Percentiles rank a stretch among this genome's conserved stretches.
These are phyloP conservation scores for Baryphthengus martii DNA, from an alignment of 2,113 vertebrate species.

Conservation along the genomic window DNA sequence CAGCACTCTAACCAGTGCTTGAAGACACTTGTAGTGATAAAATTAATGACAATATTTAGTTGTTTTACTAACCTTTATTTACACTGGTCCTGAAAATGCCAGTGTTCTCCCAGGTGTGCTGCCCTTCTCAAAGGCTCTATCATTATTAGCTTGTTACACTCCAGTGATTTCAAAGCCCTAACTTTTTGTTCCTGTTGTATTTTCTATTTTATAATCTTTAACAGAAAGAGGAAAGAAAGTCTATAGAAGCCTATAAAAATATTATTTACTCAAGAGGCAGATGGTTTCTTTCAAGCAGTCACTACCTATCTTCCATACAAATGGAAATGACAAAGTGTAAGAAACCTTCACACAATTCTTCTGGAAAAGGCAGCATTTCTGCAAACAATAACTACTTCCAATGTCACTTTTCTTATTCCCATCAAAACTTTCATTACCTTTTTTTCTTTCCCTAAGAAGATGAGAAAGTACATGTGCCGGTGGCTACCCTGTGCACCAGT, in stretches of 20 bases:
- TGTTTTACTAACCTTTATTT: neutral
- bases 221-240: neutral
- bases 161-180: neutral
- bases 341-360: neutral
- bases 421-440: neutral
- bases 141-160: neutral
- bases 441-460: neutral
- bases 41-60: neutral
- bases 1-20: neutral
- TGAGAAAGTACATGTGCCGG: rapidly evolving
- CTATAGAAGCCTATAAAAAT: neutral
- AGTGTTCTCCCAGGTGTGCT: neutral
- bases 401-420: neutral
- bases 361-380: neutral
- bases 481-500: neutral
- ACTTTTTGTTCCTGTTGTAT: neutral
- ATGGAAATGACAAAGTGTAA: neutral
- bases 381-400: neutral
- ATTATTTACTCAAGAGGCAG: constrained; percentile 13
- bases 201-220: neutral
- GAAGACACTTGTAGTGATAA: neutral
- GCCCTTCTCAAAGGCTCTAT: neutral
- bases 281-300: neutral
- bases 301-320: neutral
- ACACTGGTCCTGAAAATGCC: neutral